phyloP scores from a whole-genome alignment of 2,113 vertebrate species.

The Mastomys coucha region DNA sequence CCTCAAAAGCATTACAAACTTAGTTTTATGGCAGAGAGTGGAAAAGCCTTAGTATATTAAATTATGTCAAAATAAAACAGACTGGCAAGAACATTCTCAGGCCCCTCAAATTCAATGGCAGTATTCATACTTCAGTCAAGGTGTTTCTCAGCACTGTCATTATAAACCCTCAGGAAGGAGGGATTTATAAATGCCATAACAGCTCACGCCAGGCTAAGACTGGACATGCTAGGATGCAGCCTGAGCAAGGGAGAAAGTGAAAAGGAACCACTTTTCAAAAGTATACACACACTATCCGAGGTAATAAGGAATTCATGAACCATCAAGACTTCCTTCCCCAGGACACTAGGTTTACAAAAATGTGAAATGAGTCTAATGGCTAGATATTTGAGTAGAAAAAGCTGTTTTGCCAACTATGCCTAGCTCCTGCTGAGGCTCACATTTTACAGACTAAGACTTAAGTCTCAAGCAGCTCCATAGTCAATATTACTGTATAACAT shows the following conservation, averaged over 20 bases:
- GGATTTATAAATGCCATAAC: conserved; percentile 85
- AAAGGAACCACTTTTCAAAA: conserved; percentile 74
- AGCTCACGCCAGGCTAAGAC: conserved; percentile 84
- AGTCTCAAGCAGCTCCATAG: conserved; percentile 59
- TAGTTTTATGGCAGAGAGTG: conserved; percentile 89
- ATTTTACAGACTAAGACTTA: not conserved
- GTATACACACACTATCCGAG: conserved; percentile 43
- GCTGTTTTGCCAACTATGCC: not conserved
- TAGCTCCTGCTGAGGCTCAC: not conserved
- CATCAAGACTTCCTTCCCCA: conserved; percentile 64
- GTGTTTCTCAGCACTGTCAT: conserved; percentile 81
- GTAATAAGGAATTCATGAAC: conserved; percentile 61
- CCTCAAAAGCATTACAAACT: conserved; percentile 74
- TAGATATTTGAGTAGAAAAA: conserved; percentile 5
- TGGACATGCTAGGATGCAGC: conserved; percentile 79
- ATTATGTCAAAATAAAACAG: conserved; percentile 86
- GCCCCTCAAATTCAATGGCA: conserved; percentile 87
- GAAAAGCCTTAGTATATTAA: conserved; percentile 92
- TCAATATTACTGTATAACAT: not conserved
- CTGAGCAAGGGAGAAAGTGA: conserved; percentile 75
- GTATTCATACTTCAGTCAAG: conserved; percentile 88
- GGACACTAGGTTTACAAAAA: conserved; percentile 70
- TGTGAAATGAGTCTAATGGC: conserved; percentile 52
- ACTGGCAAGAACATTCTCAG: conserved; percentile 82
- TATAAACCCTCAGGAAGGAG: conserved; percentile 84